Base-by-base conservation (phyloP, 2,888 invertebrate genomes). In the Neocrepidodera transversa region DNA sequence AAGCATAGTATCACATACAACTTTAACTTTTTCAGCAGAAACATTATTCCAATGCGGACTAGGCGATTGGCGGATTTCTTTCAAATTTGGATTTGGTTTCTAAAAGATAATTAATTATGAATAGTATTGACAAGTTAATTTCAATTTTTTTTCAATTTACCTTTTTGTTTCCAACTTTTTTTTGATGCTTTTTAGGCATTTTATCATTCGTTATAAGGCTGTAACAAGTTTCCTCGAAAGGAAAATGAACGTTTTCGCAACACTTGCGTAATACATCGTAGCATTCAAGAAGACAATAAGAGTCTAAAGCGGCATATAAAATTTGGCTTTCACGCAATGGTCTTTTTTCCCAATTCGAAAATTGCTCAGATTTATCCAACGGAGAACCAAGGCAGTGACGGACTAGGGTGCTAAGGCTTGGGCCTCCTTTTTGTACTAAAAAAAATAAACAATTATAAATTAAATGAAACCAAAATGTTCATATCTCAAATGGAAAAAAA, bases 331-430 rank as follows among this genome's bases (percentile, higher is more conserved):
- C 82, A 45, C 93, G 81, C 50, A 95, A 75, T 7, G 95, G 95
- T 66, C 95, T 83, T 68, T 88, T 85, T 72, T 93, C 91, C 95
- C 95, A 95, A 78, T 95, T 93, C 0, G 93, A 93, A 79, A 93
- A 92, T 74, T 94, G 94, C 79, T 95, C 92, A n/a, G 87, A 86
- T 79, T 95, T 95, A 78, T 92, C 87, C 36, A 95, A 79, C 40
- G 88, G 87, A 53, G 85, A 81, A 4, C 93, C 93, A 73, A 93
- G 84, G 74, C 92, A 91, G 35, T 87, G 80, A 72, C 89, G 86
- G 0, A 92, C 90, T 57, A 94, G 79, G 63, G 87, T 87, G 71
- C 88, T 88, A 17, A 95, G 82, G 64, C 91, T 88, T 62, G 86
- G 86, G 2, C 87, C 88, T 13, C 80, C 80, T 68, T 77, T 80